A percentile compares a stretch with the other conserved stretches of the same genome.
Conservation (phyloP, 2,888 invertebrate genomes). For the Brachypterus glaber region DNA sequence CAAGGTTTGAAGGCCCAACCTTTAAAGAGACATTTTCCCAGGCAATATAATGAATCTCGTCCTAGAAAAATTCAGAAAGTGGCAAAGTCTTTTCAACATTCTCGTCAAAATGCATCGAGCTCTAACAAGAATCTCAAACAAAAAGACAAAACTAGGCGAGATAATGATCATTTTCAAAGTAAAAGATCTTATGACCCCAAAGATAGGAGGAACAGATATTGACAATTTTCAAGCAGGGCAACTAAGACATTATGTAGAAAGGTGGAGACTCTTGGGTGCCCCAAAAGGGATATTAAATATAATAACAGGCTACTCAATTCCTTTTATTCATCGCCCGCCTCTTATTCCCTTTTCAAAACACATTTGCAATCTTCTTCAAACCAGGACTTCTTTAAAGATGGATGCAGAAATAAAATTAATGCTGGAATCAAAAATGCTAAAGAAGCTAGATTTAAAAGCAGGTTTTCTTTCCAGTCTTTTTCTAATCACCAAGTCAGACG, state of each 20-base stretch:
- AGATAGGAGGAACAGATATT: too few species aligned
- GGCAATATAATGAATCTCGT: too few species aligned
- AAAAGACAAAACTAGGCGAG: too few species aligned
- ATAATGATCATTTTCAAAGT: too few species aligned
- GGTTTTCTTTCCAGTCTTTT: conserved; percentile 16
- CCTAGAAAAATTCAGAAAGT: too few species aligned
- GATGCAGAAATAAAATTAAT: neutral
- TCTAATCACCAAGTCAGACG: conserved; percentile 13
- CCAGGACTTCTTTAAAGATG: conserved; percentile 2
- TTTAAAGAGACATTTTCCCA: too few species aligned
- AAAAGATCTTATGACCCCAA: too few species aligned
- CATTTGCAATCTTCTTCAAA: too few species aligned
- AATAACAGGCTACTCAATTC: conserved; percentile 12
- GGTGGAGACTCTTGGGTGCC: conserved; percentile 10
- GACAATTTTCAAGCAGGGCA: conserved; percentile 4
- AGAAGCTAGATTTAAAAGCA: neutral
- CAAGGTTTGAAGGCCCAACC: too few species aligned
- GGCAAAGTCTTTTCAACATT: too few species aligned
- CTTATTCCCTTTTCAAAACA: conserved; percentile 1
- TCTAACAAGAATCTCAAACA: too few species aligned
- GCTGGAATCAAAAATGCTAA: neutral
- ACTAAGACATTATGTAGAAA: neutral
- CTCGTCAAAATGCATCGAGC: too few species aligned
- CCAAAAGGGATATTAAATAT: conserved; percentile 10
- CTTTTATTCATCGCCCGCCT: conserved; percentile 10